These are phyloP conservation scores for Pachycephus smyrnensis DNA, from an alignment of 2,888 invertebrate genomes.

Conservation along the genomic window DNA sequence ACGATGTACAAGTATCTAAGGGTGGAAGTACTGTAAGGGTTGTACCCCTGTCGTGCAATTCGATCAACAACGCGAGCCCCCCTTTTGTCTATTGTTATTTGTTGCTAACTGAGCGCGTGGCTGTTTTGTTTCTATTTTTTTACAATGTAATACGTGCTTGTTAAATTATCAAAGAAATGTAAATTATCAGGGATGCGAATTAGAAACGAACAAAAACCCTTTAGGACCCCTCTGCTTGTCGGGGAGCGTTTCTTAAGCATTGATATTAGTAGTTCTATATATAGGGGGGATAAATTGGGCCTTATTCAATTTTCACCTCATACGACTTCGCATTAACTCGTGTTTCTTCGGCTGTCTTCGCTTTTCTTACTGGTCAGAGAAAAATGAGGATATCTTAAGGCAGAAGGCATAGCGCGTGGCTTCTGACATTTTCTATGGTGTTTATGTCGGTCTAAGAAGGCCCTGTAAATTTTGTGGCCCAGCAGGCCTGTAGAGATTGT, in stretches of 20 bases:
- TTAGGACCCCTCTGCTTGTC: background rate
- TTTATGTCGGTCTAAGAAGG: slow-evolving; percentile 50
- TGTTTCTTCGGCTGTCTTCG: background rate
- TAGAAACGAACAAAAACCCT: background rate
- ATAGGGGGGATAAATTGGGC: background rate
- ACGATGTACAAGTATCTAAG: background rate
- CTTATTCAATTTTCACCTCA: background rate
- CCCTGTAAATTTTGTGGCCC: slow-evolving; percentile 53
- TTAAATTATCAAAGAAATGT: background rate
- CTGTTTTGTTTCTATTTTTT: slow-evolving; percentile 16
- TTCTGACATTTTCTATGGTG: slow-evolving; percentile 27
- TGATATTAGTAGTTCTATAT: background rate
- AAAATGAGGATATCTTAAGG: background rate
- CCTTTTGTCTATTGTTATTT: slow-evolving; percentile 16
- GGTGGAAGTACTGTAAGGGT: background rate
- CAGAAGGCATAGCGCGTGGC: slow-evolving; percentile 35
- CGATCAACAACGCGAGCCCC: slow-evolving; percentile 22
- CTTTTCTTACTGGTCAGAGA: background rate
- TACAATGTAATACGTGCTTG: background rate
- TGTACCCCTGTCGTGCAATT: background rate
- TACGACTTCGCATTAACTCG: background rate
- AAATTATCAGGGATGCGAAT: background rate
- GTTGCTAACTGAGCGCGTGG: background rate
- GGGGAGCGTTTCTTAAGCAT: background rate
- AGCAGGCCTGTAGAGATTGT: slow-evolving; percentile 48